Evolutionary conservation across 1,140 invertebrate genomes (phyloP), one percentile per base, ranked within the genome.

Genomic region (Drosophila murphyi): DNA sequence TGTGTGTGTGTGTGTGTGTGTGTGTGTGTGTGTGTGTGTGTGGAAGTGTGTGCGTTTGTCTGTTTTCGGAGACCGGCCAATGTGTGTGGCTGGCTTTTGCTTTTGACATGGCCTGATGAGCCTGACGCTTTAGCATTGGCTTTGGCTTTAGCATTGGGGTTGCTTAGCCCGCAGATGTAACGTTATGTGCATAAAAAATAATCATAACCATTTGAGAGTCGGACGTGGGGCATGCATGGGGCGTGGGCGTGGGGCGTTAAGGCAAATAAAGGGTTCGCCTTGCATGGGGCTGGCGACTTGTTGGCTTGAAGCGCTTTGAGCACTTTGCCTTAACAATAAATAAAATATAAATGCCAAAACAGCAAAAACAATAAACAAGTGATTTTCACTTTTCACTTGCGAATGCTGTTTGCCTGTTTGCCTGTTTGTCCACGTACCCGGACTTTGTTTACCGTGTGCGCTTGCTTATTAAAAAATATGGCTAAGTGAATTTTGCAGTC

Each of bases 181-280:
- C 80, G 83, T 78, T 88, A 88, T 87, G 83, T 88, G 85, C 80
- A 88, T 89, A 88, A 88, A 88, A 88, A 88, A 88, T 89, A 89
- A 89, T 88, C 85, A 88, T 88, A 88, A 88, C 83, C 85, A 83
- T 85, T 88, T 89, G 77, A 83, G 85, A 85, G 77, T 80, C 80
- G 76, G 45, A 61, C 54, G 71, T 64, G 45, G 57, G 32, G 43
- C 31, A 37, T 3, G n/a, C n/a, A n/a, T n/a, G n/a, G 12, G 47
- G 63, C 20, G 41, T 7, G 3, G 48, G 12, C 4, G n/a, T 37
- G 5, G 4, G 28, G 34, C 32, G 12, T 3, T 1, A 56, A 35
- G 29, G 67, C 72, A 71, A 63, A 63, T 63, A 72, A 75, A 67
- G 78, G 78, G 76, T 75, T 47, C 61, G 59, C 20, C 3, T 41